Percentiles rank a stretch among this genome's conserved stretches.
These are phyloP conservation scores for Campaea margaritaria DNA, from an alignment of 2,888 invertebrate genomes.

Conservation along the genomic window DNA sequence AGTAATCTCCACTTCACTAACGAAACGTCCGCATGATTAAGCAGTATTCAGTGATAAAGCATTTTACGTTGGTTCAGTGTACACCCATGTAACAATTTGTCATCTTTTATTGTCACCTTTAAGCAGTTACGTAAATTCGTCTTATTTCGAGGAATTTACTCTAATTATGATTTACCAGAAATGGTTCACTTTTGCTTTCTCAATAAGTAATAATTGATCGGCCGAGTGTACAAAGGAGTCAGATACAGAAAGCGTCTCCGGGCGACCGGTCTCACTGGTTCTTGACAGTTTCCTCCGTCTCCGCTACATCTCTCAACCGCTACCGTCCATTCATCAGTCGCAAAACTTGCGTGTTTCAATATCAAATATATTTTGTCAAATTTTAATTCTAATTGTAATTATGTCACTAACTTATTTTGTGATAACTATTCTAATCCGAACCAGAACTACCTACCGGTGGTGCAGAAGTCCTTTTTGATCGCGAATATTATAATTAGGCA, in stretches of 20 bases:
- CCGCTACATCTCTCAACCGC: conserved; percentile 46
- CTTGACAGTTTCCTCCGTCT: conserved; percentile 43
- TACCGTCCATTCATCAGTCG: conserved; percentile 57
- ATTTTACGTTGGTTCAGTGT: background rate
- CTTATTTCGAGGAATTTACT: too few relatives aligned
- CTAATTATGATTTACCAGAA: too few relatives aligned
- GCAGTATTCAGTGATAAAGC: conserved; percentile 27
- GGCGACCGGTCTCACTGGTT: conserved; percentile 75
- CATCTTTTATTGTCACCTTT: too few relatives aligned
- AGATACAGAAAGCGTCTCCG: conserved; percentile 64
- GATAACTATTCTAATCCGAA: too few relatives aligned
- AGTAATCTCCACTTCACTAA: conserved; percentile 29
- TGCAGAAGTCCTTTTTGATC: too few relatives aligned
- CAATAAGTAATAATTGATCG: conserved; percentile 3
- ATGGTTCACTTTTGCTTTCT: too few relatives aligned
- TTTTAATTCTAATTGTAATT: background rate
- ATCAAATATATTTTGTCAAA: background rate
- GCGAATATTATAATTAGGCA: conserved; percentile 6
- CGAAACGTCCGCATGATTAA: conserved; percentile 29
- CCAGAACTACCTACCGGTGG: background rate
- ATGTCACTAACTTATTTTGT: too few relatives aligned
- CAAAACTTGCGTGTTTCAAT: conserved; percentile 10
- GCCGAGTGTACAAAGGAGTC: conserved; percentile 30
- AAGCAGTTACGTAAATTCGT: too few relatives aligned
- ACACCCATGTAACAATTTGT: too few relatives aligned